Conservation (phyloP, 2,888 invertebrate species). For the Adelphocoris suturalis region DNA sequence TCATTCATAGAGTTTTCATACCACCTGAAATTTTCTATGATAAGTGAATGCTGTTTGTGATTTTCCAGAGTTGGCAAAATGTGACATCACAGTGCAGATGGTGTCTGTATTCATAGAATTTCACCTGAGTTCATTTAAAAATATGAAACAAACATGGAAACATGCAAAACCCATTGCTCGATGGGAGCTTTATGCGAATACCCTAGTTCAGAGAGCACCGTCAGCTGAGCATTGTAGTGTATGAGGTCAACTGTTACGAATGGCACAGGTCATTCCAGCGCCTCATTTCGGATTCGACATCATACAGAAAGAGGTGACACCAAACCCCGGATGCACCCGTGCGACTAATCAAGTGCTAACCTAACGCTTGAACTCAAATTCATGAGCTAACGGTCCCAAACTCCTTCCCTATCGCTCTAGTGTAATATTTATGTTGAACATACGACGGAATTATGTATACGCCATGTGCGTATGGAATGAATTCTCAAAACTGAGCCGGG, state of each 20-base stretch:
- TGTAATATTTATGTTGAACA: conserved; percentile 6
- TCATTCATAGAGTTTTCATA: too few species aligned
- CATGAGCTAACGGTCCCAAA: conserved; percentile 41
- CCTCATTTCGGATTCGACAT: conserved; percentile 44
- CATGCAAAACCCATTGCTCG: too few species aligned
- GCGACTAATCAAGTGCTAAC: background rate
- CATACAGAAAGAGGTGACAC: conserved; percentile 9
- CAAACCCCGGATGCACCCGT: conserved; percentile 39
- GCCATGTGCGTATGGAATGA: background rate
- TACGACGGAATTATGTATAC: conserved; percentile 17
- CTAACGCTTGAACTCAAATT: conserved; percentile 27
- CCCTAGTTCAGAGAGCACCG: too few species aligned
- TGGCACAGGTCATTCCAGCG: background rate
- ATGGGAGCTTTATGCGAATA: too few species aligned
- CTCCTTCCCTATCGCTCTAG: conserved; percentile 29
- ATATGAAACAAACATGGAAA: too few species aligned
- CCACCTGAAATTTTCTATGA: too few species aligned
- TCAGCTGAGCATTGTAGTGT: background rate
- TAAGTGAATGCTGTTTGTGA: too few species aligned
- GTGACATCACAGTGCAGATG: too few species aligned
- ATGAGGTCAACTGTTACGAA: background rate
- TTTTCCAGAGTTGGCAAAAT: too few species aligned
- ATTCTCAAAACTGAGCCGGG: conserved; percentile 17
- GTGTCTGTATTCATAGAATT: too few species aligned
- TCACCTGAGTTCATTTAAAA: too few species aligned